Evolutionary conservation across 2,797 vertebrate genomes (phyloP), one percentile per base, ranked within the genome.

Genomic region (Morelia viridis): DNA sequence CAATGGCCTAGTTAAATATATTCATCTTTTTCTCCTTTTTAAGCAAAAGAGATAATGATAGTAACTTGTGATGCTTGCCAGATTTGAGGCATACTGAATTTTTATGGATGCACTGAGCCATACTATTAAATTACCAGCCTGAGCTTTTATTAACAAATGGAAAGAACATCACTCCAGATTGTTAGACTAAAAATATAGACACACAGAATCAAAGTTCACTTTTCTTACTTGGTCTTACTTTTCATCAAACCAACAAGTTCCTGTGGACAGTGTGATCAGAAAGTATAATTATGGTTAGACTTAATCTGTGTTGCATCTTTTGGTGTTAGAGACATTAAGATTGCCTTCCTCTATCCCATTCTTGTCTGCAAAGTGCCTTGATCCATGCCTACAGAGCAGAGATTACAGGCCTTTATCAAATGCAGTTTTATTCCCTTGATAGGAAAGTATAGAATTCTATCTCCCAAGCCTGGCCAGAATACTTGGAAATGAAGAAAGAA

Each of bases 31-130:
- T 24, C 19, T 71, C 35, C 80, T 58, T n/a, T 62, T 89, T 15
- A 61, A 87, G 76, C 58, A 80, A 57, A 62, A 10, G 68, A 60
- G 68, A 3, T 92, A 35, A 61, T 57, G 57, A 56, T 68, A 56
- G 65, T 12, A 62, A 58, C 41, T 86, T n/a, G 88, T 53, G 41
- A 28, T 53, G n/a, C 84, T 56, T 68, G 61, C 31, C 41, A 41
- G 80, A 24, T 35, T 85, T 1, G 71, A 94, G 93, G 46, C 94
- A 65, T 93, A 94, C 93, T 93, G 92, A 93, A 89, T 92, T 91
- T 92, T 95, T 94, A 91, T 4, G 17, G 87, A 85, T 0, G 85
- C 89, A 91, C 80, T 91, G 92, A 93, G 92, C 91, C 90, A 91
- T 92, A 93, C 94, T 91, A 46, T 92, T 80, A 87, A 58, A 60